These are phyloP conservation scores for Oppia nitens DNA, from an alignment of 1,140 invertebrate genomes.

Conservation along the genomic window DNA sequence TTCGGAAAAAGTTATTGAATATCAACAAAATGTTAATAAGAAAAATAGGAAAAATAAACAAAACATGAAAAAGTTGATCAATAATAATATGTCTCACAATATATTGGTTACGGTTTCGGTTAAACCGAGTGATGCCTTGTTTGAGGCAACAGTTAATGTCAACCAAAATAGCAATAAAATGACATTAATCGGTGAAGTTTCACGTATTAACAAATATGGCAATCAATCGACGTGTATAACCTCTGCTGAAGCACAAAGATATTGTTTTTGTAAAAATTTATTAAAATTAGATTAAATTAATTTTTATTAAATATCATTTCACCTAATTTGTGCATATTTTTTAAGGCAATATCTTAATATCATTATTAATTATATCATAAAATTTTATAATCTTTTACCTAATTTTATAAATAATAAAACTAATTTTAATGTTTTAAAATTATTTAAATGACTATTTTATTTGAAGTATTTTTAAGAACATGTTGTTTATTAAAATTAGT, in stretches of 20 bases:
- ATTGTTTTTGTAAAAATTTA: conserved; percentile 44
- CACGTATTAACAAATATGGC: conserved; percentile 70
- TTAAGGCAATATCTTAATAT: no score
- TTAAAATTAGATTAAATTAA: no score
- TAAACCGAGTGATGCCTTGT: conserved; percentile 47
- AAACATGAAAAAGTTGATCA: not conserved
- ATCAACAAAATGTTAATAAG: conserved; percentile 36
- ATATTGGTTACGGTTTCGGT: conserved; percentile 47
- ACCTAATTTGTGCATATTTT: no score
- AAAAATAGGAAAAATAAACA: conserved; percentile 28
- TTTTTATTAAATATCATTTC: no score
- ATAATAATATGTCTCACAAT: conserved; percentile 32
- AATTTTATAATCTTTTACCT: no score
- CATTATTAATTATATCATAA: no score
- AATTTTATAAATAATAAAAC: no score
- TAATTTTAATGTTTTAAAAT: no score
- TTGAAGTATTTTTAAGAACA: no score
- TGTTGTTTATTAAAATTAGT: no score
- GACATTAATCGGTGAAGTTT: conserved; percentile 60
- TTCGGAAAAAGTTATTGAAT: conserved; percentile 26
- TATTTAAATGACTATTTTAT: no score
- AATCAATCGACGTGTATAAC: conserved; percentile 56
- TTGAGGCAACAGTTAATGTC: conserved; percentile 49
- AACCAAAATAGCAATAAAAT: conserved; percentile 31
- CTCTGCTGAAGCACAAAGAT: conserved; percentile 44